Evolutionary conservation across 2,797 vertebrate genomes (phyloP).

Genomic region (Muscicapa striata): DNA sequence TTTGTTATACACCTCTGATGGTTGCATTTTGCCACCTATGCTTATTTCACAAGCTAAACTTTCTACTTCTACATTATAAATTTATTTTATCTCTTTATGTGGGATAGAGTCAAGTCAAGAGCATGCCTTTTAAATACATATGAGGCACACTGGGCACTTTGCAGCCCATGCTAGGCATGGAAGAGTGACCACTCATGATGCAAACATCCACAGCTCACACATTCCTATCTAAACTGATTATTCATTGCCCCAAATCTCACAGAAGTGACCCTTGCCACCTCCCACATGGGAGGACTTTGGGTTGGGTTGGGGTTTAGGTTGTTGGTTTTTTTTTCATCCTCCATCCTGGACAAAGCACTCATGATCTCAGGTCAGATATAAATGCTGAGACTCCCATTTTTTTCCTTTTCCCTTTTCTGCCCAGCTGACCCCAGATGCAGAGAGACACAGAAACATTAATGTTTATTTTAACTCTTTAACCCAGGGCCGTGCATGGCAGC

Average conservation of each 20-base stretch:
- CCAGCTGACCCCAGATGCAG: background rate
- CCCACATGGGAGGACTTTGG: rapidly evolving
- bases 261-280: background rate
- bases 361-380: background rate
- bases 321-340: background rate
- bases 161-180: background rate
- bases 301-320: background rate
- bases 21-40: background rate
- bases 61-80: background rate
- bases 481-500: rapidly evolving
- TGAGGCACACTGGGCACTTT: background rate
- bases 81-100: background rate
- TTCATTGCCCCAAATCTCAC: background rate
- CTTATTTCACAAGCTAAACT: background rate
- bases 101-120: background rate
- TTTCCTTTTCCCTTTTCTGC: background rate
- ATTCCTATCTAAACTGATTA: background rate
- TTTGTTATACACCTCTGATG: background rate
- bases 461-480: background rate
- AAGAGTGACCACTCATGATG: background rate
- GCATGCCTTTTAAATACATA: background rate
- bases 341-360: background rate
- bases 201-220: background rate
- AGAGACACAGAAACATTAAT: background rate
- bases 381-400: background rate